phyloP scores from a whole-genome alignment of 2,888 invertebrate species.

The Sphecodes monilicornis region DNA sequence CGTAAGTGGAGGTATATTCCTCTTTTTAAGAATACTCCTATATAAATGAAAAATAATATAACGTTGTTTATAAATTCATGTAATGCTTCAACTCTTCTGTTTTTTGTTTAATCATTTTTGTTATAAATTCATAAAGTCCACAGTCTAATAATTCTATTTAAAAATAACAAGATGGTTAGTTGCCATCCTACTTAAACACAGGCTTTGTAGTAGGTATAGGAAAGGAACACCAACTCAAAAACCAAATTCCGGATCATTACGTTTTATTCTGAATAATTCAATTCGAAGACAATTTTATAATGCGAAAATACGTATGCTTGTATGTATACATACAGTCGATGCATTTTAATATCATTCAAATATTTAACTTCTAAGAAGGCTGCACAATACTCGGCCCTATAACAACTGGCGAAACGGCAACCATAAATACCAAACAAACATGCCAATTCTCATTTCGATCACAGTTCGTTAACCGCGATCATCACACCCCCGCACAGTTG shows the following conservation, averaged over 20 bases:
- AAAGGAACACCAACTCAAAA: neutral
- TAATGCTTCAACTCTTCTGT: too few species aligned
- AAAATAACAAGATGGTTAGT: too few species aligned
- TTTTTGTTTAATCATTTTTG: too few species aligned
- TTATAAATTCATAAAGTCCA: too few species aligned
- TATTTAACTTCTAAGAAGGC: conserved; percentile 50
- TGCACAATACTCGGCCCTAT: conserved; percentile 35
- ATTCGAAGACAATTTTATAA: conserved; percentile 62
- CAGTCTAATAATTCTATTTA: too few species aligned
- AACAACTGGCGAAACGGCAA: conserved; percentile 38
- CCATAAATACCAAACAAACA: neutral
- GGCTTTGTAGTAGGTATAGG: too few species aligned
- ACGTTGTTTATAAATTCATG: too few species aligned
- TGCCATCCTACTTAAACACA: too few species aligned
- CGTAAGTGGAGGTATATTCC: too few species aligned
- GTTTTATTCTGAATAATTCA: conserved; percentile 59
- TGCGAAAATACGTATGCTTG: conserved; percentile 67
- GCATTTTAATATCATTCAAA: conserved; percentile 41
- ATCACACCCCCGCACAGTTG: conserved; percentile 19
- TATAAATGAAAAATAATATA: too few species aligned
- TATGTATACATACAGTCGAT: conserved; percentile 46
- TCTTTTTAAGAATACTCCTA: too few species aligned
- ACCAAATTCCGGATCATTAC: neutral
- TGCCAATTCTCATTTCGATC: neutral
- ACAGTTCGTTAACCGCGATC: neutral